Conservation (phyloP, 2,113 vertebrate species). For the Mohoua ochrocephala region DNA sequence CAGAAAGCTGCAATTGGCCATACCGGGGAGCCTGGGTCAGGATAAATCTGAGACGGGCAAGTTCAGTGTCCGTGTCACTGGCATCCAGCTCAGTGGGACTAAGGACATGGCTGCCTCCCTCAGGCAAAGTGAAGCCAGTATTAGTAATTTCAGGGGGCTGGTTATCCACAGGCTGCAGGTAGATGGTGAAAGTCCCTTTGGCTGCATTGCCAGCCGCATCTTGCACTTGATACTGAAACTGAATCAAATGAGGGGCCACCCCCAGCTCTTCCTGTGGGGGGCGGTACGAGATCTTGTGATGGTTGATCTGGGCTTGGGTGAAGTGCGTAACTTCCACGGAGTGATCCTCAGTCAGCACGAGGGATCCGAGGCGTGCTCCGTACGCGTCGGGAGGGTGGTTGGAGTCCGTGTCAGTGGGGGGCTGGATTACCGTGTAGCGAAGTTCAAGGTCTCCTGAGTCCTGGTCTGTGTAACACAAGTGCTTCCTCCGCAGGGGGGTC, state of each 20-base stretch:
- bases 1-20: conserved; percentile 78
- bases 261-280: conserved; percentile 89
- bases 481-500: conserved; percentile 84
- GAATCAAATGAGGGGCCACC: conserved; percentile 84
- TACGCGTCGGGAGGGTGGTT: conserved; percentile 72
- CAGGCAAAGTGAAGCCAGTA: conserved; percentile 83
- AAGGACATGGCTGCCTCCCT: conserved; percentile 81
- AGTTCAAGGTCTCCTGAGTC: conserved; percentile 92
- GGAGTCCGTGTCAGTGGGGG: conserved; percentile 85
- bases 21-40: conserved; percentile 82
- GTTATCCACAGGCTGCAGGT: conserved; percentile 90
- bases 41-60: conserved; percentile 80
- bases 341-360: conserved; percentile 88
- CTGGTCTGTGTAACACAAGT: conserved; percentile 87
- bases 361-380: conserved; percentile 70
- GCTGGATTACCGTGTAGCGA: conserved; percentile 81
- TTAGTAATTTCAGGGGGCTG: conserved; percentile 91
- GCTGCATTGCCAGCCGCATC: conserved; percentile 83
- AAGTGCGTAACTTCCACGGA: conserved; percentile 80
- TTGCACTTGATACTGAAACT: conserved; percentile 88
- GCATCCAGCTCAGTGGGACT: conserved; percentile 81
- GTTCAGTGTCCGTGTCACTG: conserved; percentile 84
- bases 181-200: conserved; percentile 82
- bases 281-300: conserved; percentile 90
- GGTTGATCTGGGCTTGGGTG: conserved; percentile 95